Base-by-base conservation (phyloP, 2,113 vertebrate genomes). In the Syrrhaptes paradoxus region DNA sequence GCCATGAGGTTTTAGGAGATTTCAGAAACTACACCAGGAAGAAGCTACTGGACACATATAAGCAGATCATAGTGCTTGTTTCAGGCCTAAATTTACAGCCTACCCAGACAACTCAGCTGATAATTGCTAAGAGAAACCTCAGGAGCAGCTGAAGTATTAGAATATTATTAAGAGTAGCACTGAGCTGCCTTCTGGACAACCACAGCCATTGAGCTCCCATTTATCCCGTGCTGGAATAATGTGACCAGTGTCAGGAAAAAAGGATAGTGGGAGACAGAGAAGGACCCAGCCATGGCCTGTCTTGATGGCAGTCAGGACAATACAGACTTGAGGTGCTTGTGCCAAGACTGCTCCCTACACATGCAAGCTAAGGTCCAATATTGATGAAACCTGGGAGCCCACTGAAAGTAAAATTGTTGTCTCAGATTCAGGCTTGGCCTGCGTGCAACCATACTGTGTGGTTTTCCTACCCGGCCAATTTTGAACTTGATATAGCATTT, bases 311-410 rank as follows among this genome's bases (percentile, higher is more conserved):
- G 61, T 9, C 59, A 66, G 66, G 49, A 59, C 28, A 55, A 45
- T 2, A 46, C 0, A 1, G 17, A 70, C 38, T 41, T 11, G 17
- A 58, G 31, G n/a, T 0, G 0, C 72, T 74, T 36, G 20, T 2
- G 3, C 28, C 58, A 61, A n/a, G 41, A n/a, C 45, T 7, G 25
- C 22, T 68, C n/a, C 52, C 26, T 31, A 14, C 0, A 2, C 28
- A 29, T 2, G 1, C 36, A 58, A 75, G 45, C 55, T 65, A 49
- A 46, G 32, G 31, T 51, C 57, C 45, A 21, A 12, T 12, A 21
- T 5, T 72, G 45, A 22, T 10, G 17, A 16, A 68, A 46, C 34
- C 36, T 51, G 28, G 58, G 17, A 79, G 46, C 28, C 85, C 38
- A 29, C 8, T 24, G 48, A 72, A 71, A 52, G 43, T 43, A 34